Evolutionary conservation across 2,113 vertebrate genomes (phyloP).

Genomic region (Cromileptes altivelis): DNA sequence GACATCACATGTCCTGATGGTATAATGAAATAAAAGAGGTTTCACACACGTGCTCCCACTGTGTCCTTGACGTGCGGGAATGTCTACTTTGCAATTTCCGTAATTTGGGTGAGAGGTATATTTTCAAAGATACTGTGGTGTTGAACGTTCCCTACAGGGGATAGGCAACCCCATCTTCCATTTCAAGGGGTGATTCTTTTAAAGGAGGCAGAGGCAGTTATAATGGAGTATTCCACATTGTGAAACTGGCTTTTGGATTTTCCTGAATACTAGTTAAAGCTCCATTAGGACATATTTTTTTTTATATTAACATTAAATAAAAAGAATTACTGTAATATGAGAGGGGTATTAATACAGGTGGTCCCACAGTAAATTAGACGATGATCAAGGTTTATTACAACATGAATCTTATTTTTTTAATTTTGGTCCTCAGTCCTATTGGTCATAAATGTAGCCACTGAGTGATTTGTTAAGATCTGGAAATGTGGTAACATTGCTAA

Average conservation of each 20-base stretch:
- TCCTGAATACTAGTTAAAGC: not conserved
- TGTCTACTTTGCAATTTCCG: constrained; percentile 78
- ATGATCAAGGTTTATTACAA: not conserved
- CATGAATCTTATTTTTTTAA: not conserved
- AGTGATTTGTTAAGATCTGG: not conserved
- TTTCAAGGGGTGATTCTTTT: constrained; percentile 28
- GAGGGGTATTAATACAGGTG: not conserved
- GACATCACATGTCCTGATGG: constrained; percentile 78
- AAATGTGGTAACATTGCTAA: not conserved
- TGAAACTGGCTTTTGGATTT: not conserved
- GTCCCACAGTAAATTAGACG: not conserved
- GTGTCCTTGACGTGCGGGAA: constrained; percentile 77
- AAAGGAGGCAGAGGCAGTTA: not conserved
- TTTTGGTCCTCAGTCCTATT: not conserved
- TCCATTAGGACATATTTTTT: not conserved
- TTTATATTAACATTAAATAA: not conserved
- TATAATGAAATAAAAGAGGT: constrained; percentile 79
- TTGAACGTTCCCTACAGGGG: constrained; percentile 43
- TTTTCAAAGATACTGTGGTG: constrained; percentile 60
- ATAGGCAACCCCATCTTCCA: constrained; percentile 4
- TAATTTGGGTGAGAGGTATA: constrained; percentile 66
- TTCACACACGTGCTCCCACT: constrained; percentile 75
- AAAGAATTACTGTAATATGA: not conserved
- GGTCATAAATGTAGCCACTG: not conserved
- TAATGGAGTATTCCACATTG: not conserved